Evolutionary conservation across 2,113 vertebrate species (phyloP), one percentile per base, ranked within the genome.

Genomic region (Myotis lucifugus): DNA sequence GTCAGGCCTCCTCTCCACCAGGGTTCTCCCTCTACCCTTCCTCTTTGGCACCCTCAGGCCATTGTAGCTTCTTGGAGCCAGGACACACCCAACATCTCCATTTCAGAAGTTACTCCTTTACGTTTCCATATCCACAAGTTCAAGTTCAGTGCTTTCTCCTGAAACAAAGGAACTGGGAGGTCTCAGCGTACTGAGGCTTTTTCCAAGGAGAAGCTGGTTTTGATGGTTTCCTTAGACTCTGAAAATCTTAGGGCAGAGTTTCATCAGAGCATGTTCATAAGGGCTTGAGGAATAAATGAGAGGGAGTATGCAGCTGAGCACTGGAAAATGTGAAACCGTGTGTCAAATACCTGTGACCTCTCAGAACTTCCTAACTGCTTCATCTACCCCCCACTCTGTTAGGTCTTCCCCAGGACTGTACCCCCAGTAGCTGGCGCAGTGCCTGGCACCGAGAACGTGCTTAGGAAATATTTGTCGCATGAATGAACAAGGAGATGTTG

Each of bases 91-190:
- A 29, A 37, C 23, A 37, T 50, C 74, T 56, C 48, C 59, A 19
- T 81, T 77, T 54, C 70, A 66, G 48, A 54, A 92, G 56, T 56
- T 79, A 56, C 56, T 74, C 90, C n/a, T 88, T 83, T 12, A 10
- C 1, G 0, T n/a, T 83, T 52, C n/a, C 42, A 6, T 40, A 76
- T 73, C 56, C 21, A 5, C 37, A 84, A 19, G 25, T 34, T 40
- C 23, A 2, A 23, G 48, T 64, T 79, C 23, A 40, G 8, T 69
- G 76, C 17, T 64, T 92, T 79, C 67, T 52, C 77, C 88, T 32
- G 21, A 79, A 52, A 66, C 81, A 78, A 42, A 90, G 42, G 73
- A 90, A 46, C 32, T 40, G 19, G 7, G 52, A 64, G 12, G 72
- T 64, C 77, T 50, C 18, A 84, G 59, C 72, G 34, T 25, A 6